Evolutionary conservation across 2,888 invertebrate genomes (phyloP), one percentile per base, ranked within the genome.

Genomic region (Drosophila ustulata): DNA sequence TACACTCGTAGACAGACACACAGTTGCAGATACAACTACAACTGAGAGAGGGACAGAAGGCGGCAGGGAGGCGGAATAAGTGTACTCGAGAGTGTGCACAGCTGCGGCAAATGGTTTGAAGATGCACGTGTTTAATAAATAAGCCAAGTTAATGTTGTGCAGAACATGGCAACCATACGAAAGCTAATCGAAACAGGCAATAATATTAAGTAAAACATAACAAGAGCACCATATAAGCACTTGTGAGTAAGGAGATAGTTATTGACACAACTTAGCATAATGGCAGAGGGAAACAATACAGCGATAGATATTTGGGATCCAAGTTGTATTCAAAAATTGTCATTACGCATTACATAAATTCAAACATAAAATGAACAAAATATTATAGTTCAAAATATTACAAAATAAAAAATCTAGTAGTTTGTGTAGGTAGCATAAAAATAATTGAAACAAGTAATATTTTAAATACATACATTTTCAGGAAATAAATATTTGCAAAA

Each of bases 61-160:
- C 13, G 39, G 39, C 6, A 28, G 9, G 28, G 25, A 45, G 9
- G 32, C 52, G 51, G 26, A 49, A 23, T 39, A 55, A 26, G 45
- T 58, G 51, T 63, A 51, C 47, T 47, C 43, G 18, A 30, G 57
- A 57, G 39, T 75, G 55, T 67, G 47, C 62, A 56, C 78, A 78
- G 62, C 45, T 70, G 66, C 66, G 47, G n/a, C 43, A 28, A 43
- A 57, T 43, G 28, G 66, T 50, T 50, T 18, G 64, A 53, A 57
- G 55, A 41, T 18, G 73, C 73, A 81, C 78, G 77, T 88, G 74
- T 76, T 89, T 86, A 86, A 86, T 86, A 89, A 88, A 82, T 82
- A 86, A 86, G 75, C 73, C 72, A 71, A 79, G 76, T 74, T 75
- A 83, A 89, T 83, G 78, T 77, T 71, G 71, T 71, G 80, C 58